Conservation (phyloP, 2,888 invertebrate species). For the Synergus laeviventris region DNA sequence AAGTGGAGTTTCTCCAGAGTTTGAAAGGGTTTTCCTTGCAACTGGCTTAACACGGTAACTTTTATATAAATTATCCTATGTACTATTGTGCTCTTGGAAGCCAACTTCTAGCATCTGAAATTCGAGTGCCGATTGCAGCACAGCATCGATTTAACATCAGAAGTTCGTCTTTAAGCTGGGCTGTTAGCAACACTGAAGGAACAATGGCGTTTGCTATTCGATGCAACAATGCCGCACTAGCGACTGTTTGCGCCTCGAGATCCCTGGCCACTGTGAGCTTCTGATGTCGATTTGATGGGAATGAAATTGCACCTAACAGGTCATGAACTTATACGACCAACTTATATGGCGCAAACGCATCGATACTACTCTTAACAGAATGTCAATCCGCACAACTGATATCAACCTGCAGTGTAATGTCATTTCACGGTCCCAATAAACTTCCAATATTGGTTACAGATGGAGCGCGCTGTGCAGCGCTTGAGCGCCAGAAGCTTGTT, state of each 20-base stretch:
- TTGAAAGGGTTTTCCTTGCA: constrained; percentile 26
- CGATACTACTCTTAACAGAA: not conserved
- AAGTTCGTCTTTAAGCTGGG: constrained; percentile 31
- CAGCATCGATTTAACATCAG: constrained; percentile 23
- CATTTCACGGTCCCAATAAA: not conserved
- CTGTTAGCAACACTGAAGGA: constrained; percentile 16
- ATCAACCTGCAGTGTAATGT: not conserved
- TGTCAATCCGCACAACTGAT: not conserved
- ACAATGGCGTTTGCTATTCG: constrained; percentile 28
- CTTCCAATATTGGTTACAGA: not conserved
- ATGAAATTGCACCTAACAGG: constrained; percentile 42
- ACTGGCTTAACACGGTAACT: not conserved
- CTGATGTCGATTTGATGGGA: constrained; percentile 38
- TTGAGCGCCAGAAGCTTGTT: not conserved
- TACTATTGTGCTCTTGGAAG: constrained; percentile 18
- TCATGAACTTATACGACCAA: constrained; percentile 36
- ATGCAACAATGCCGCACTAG: constrained; percentile 37
- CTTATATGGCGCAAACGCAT: constrained; percentile 6
- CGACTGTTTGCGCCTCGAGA: constrained; percentile 8
- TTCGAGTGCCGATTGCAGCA: constrained; percentile 9
- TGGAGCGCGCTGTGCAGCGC: too few relatives aligned
- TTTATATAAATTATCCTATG: constrained; percentile 22
- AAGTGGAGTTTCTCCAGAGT: constrained; percentile 9
- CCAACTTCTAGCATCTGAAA: constrained; percentile 10
- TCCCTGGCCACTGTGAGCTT: not conserved